phyloP scores from a whole-genome alignment of 2,888 invertebrate genomes.

The Drosophila nigritarsus region DNA sequence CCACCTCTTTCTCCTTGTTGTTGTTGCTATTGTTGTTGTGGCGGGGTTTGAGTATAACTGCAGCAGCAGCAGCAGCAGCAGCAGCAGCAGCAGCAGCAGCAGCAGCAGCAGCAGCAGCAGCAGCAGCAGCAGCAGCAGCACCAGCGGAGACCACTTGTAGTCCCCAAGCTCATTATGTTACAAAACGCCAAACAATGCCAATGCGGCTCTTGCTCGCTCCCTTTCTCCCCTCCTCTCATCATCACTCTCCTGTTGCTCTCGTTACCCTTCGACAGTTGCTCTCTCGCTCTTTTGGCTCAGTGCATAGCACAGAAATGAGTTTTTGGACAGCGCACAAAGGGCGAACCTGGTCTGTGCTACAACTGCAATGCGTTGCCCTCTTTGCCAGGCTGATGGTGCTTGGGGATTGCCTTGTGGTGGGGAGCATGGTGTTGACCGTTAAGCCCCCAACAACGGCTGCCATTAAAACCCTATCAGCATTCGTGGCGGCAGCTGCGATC shows the following conservation, averaged over 20 bases:
- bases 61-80: slow-evolving; percentile 32
- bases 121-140: slow-evolving; percentile 46
- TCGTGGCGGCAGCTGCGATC: slow-evolving; percentile 73
- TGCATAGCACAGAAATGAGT: slow-evolving; percentile 65
- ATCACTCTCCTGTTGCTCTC: not conserved
- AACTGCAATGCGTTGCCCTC: slow-evolving; percentile 66
- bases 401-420: not conserved
- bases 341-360: slow-evolving; percentile 60
- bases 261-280: slow-evolving; percentile 1
- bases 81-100: slow-evolving; percentile 33
- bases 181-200: slow-evolving; percentile 82
- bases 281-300: slow-evolving; percentile 26
- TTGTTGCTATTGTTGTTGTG: slow-evolving; percentile 18
- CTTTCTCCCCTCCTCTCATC: not conserved
- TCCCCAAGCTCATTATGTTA: slow-evolving; percentile 82
- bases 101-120: slow-evolving; percentile 49
- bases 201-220: slow-evolving; percentile 48
- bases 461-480: slow-evolving; percentile 79
- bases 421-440: slow-evolving; percentile 1
- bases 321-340: slow-evolving; percentile 75
- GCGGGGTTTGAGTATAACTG: slow-evolving; percentile 36
- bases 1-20: not conserved
- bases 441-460: slow-evolving; percentile 48
- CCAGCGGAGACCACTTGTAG: slow-evolving; percentile 75
- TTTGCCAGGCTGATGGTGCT: slow-evolving; percentile 8